Conservation (phyloP, 2,888 invertebrate genomes). For the Calameuta pallipes region DNA sequence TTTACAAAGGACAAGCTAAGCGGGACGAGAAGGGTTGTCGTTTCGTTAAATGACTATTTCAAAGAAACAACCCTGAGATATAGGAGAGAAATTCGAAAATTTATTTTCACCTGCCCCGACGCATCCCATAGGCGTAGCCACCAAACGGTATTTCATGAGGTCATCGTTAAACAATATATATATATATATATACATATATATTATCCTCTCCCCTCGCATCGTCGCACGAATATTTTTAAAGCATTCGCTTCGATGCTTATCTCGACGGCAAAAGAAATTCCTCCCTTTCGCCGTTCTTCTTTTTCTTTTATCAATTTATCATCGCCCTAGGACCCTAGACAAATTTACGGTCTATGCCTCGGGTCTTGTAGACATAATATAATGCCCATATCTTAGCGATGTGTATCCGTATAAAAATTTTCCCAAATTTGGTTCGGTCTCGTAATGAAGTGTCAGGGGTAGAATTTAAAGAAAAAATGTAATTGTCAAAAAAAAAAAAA, state of each 20-base stretch:
- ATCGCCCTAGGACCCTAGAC: not conserved
- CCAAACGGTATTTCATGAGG: not conserved
- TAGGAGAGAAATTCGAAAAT: not conserved
- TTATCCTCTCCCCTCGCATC: not conserved
- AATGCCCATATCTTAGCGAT: not conserved
- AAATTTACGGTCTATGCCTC: not conserved
- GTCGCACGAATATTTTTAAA: not conserved
- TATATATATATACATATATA: not conserved
- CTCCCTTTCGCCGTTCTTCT: not conserved
- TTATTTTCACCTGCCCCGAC: not conserved
- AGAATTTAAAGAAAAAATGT: not conserved
- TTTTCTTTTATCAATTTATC: not conserved
- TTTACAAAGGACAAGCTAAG: not conserved
- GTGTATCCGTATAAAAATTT: not conserved
- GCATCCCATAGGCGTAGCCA: not conserved
- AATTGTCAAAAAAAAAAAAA: not conserved
- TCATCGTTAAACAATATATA: not conserved
- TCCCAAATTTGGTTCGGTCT: not conserved
- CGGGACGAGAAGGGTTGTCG: too few relatives aligned
- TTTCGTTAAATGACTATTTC: too few relatives aligned
- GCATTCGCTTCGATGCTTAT: not conserved
- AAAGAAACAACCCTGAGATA: not conserved
- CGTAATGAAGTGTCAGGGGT: not conserved
- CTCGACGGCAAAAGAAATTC: not conserved
- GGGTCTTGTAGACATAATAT: not conserved